These are phyloP conservation scores for Elachura formosa DNA, from an alignment of 2,113 vertebrate genomes.

Conservation along the genomic window DNA sequence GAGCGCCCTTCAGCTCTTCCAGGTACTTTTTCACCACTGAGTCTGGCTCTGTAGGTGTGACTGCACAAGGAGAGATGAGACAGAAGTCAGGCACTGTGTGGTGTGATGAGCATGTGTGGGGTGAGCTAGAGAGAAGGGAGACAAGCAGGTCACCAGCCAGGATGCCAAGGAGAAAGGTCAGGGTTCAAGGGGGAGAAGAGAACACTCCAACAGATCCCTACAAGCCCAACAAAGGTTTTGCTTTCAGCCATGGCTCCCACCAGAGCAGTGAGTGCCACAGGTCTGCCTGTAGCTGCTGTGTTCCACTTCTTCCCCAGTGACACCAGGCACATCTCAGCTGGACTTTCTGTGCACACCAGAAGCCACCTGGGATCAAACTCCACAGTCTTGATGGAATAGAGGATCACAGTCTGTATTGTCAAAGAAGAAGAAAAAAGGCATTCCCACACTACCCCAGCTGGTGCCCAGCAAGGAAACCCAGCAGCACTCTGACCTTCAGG, in stretches of 20 bases:
- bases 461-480: background rate
- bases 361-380: background rate
- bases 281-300: background rate
- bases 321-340: background rate
- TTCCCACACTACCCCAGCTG: background rate
- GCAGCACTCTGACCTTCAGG: background rate
- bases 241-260: background rate
- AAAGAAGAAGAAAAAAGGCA: background rate
- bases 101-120: rapidly evolving
- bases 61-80: background rate
- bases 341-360: background rate
- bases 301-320: background rate
- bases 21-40: constrained; percentile 76
- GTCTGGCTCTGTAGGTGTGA: constrained; percentile 56
- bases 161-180: background rate
- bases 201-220: background rate
- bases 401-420: background rate
- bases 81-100: background rate
- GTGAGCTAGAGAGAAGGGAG: background rate
- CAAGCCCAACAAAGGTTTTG: background rate
- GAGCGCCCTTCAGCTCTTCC: constrained; percentile 63
- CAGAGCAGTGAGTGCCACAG: rapidly evolving
- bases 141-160: constrained; percentile 4
- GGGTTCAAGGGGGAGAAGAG: constrained; percentile 1
- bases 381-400: background rate